A percentile compares a stretch with the other conserved stretches of the same genome.
Evolutionary conservation across 2,888 invertebrate species (phyloP).

Genomic region (Incurvaria masculella): DNA sequence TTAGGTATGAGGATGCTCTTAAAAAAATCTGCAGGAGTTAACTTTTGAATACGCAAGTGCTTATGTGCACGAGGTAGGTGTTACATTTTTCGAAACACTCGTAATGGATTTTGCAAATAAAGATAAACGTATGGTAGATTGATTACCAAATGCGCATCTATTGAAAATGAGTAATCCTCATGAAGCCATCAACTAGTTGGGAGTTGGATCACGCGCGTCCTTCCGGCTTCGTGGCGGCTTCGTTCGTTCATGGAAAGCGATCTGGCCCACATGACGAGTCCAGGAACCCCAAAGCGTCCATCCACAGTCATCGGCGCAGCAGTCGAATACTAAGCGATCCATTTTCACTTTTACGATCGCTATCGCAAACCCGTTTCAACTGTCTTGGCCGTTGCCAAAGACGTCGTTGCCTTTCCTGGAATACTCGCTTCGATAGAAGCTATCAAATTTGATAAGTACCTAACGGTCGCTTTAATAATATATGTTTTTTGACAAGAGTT

Average conservation of each 20-base stretch:
- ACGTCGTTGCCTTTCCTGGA: background rate
- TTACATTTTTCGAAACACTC: too few relatives aligned
- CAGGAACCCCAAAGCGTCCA: conserved; percentile 19
- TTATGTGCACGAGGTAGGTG: too few relatives aligned
- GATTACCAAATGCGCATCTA: too few relatives aligned
- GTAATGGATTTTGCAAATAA: too few relatives aligned
- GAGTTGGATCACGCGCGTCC: conserved; percentile 28
- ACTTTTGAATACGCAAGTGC: too few relatives aligned
- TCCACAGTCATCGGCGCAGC: background rate
- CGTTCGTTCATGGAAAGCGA: conserved; percentile 46
- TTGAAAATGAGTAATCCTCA: too few relatives aligned
- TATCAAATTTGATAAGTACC: too few relatives aligned
- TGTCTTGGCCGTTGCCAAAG: background rate
- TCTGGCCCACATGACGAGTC: conserved; percentile 33
- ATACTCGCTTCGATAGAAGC: background rate
- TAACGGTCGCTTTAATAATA: too few relatives aligned
- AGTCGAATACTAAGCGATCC: background rate
- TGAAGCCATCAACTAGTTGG: conserved; percentile 25
- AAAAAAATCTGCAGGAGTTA: too few relatives aligned
- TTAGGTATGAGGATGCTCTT: too few relatives aligned
- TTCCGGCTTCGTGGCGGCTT: conserved; percentile 35
- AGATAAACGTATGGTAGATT: too few relatives aligned
- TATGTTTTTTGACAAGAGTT: too few relatives aligned
- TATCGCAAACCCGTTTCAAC: background rate
- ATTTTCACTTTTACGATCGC: background rate